Percentiles rank a stretch among this genome's conserved stretches.
Evolutionary conservation across 2,888 invertebrate species (phyloP).

Genomic region (Carpatolechia fugitivella): DNA sequence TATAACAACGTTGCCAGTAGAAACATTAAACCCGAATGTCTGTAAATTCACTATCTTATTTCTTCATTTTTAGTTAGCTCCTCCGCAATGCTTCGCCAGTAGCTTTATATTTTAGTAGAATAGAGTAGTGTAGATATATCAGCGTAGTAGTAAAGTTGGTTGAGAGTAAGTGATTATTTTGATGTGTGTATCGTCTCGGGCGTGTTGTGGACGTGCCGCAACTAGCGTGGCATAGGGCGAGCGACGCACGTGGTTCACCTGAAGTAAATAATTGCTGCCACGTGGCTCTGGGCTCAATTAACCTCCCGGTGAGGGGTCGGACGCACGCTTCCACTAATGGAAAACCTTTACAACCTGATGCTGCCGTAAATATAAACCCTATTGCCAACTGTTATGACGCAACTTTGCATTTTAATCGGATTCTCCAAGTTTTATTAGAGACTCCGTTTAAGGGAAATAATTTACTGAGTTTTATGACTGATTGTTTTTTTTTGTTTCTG

Average conservation of each 20-base stretch:
- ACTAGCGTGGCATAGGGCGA: constrained; percentile 7
- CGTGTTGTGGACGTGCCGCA: background rate
- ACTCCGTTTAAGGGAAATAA: too few relatives aligned
- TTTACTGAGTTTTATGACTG: background rate
- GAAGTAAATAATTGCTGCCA: constrained; percentile 75
- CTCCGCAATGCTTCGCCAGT: constrained; percentile 68
- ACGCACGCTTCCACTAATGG: constrained; percentile 54
- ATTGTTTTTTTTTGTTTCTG: background rate
- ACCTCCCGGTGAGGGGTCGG: constrained; percentile 50
- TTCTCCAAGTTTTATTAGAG: background rate
- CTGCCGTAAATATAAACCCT: constrained; percentile 25
- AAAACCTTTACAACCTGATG: constrained; percentile 44
- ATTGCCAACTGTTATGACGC: constrained; percentile 7
- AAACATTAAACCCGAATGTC: constrained; percentile 71
- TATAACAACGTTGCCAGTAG: constrained; percentile 31
- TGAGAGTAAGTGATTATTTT: background rate
- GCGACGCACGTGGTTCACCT: constrained; percentile 57
- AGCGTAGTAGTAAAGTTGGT: background rate
- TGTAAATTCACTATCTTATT: constrained; percentile 73
- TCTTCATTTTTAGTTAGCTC: constrained; percentile 74
- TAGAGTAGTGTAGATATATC: background rate
- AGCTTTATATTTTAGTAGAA: constrained; percentile 38
- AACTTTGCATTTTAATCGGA: background rate
- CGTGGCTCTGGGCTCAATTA: constrained; percentile 69
- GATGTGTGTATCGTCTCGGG: background rate